These are phyloP conservation scores for Simalia tracyae DNA, from an alignment of 2,797 vertebrate species.

Conservation along the genomic window DNA sequence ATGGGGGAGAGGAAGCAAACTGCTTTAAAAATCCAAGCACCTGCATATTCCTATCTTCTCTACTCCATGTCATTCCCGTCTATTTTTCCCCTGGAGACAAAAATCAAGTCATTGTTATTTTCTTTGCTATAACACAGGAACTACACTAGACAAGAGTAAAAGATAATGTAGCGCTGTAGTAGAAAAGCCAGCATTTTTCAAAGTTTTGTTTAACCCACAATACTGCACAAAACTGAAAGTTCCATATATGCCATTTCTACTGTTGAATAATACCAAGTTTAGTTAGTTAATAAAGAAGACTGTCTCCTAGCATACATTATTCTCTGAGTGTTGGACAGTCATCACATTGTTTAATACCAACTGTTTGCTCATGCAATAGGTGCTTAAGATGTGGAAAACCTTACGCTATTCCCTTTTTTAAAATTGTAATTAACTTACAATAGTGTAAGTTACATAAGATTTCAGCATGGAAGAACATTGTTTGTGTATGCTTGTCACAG, in stretches of 20 bases:
- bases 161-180: neutral
- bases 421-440: neutral
- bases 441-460: neutral
- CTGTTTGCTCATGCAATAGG: neutral
- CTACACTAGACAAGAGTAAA: neutral
- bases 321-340: neutral
- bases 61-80: neutral
- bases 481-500: constrained; percentile 44
- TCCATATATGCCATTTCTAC: neutral
- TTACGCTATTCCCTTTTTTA: neutral
- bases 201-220: neutral
- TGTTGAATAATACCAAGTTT: neutral
- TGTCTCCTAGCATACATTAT: neutral
- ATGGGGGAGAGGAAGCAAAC: neutral
- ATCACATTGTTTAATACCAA: neutral
- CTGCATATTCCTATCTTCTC: neutral
- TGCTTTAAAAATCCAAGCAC: neutral
- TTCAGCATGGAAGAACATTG: neutral
- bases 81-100: neutral
- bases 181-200: neutral
- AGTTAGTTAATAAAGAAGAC: neutral
- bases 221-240: neutral
- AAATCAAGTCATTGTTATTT: neutral
- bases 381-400: neutral
- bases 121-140: neutral